A percentile compares a stretch with the other conserved stretches of the same genome.
phyloP scores from a whole-genome alignment of 2,888 invertebrate genomes.

The Chloroclysta siterata region DNA sequence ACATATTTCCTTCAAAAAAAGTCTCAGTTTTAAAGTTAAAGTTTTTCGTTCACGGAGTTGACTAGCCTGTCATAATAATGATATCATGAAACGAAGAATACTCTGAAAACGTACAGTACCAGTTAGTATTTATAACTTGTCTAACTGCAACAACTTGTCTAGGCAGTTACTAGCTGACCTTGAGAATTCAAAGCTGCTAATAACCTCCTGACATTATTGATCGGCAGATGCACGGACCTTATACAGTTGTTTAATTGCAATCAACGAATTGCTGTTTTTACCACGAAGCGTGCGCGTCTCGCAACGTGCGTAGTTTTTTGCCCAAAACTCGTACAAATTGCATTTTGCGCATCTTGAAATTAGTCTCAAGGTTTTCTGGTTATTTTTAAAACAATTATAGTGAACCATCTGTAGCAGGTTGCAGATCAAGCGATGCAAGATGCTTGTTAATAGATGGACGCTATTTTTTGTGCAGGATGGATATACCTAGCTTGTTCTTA shows the following conservation, averaged over 20 bases:
- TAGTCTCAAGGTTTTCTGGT: constrained; percentile 40
- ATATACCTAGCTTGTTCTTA: constrained; percentile 1
- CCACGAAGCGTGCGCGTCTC: constrained; percentile 39
- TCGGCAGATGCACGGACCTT: constrained; percentile 40
- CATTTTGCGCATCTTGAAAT: constrained; percentile 45
- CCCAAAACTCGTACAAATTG: constrained; percentile 39
- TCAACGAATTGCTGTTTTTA: constrained; percentile 49
- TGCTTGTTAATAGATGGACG: constrained; percentile 17
- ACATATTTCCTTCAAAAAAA: no score
- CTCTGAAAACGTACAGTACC: constrained; percentile 1
- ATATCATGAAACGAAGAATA: background rate
- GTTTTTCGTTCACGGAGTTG: no score
- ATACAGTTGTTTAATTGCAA: constrained; percentile 41
- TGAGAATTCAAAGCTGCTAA: constrained; percentile 38
- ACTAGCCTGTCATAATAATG: background rate
- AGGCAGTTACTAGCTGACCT: constrained; percentile 17
- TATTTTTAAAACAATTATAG: constrained; percentile 39
- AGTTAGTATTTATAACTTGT: constrained; percentile 6
- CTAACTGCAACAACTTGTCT: constrained; percentile 17
- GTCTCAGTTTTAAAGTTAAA: no score
- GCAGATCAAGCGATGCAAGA: constrained; percentile 30
- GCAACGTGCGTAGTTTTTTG: constrained; percentile 43
- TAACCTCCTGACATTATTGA: constrained; percentile 39
- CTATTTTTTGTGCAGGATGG: constrained; percentile 17
- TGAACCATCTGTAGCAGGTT: constrained; percentile 29